phyloP scores from a whole-genome alignment of 2,888 invertebrate species.

The Stegophylla sp. region DNA sequence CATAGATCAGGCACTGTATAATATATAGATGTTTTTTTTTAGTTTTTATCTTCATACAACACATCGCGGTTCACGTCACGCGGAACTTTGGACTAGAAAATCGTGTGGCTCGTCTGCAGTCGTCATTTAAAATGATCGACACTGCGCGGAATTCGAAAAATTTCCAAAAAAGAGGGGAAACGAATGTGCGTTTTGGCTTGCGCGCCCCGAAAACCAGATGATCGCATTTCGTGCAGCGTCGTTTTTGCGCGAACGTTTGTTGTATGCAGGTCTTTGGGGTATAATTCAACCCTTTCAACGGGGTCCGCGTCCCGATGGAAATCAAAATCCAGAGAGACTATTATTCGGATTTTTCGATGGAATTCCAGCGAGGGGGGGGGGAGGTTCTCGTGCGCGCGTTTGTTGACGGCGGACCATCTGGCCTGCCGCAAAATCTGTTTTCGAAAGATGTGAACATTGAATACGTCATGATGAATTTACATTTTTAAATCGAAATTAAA shows the following conservation, averaged over 20 bases:
- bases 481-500: too few relatives aligned
- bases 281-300: conserved; percentile 36
- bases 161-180: background rate
- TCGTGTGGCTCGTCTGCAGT: background rate
- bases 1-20: too few relatives aligned
- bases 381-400: background rate
- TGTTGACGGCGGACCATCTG: too few relatives aligned
- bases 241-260: background rate
- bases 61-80: too few relatives aligned
- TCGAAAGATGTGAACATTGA: background rate
- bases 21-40: too few relatives aligned
- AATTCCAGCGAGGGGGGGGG: background rate
- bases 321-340: conserved; percentile 24
- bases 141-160: conserved; percentile 7
- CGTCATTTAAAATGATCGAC: background rate
- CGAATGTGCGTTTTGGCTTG: conserved; percentile 12
- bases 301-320: conserved; percentile 23
- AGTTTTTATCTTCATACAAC: too few relatives aligned
- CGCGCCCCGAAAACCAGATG: background rate
- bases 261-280: conserved; percentile 23
- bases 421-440: background rate
- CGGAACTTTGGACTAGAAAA: too few relatives aligned
- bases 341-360: conserved; percentile 1
- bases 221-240: background rate
- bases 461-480: too few relatives aligned